Conservation (phyloP, 2,797 vertebrate species). For the Spinus olivaceus region DNA sequence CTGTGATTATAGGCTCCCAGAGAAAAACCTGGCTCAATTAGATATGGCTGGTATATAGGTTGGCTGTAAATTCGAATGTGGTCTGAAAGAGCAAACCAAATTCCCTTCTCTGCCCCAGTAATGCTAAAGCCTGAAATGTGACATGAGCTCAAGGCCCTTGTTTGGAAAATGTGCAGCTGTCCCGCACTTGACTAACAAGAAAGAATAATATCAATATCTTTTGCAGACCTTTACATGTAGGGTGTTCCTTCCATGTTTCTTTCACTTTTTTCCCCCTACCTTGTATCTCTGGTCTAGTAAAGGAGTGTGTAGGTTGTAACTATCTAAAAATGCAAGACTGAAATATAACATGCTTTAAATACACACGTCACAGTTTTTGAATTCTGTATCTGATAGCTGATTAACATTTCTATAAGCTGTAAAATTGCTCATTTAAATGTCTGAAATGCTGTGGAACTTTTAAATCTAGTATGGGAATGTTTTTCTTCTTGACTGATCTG, state of each 20-base stretch:
- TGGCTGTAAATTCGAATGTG: not conserved
- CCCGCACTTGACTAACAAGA: not conserved
- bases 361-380: not conserved
- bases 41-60: not conserved
- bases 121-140: not conserved
- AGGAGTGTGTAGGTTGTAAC: not conserved
- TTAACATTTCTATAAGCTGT: not conserved
- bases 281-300: not conserved
- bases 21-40: not conserved
- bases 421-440: not conserved
- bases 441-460: not conserved
- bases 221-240: not conserved
- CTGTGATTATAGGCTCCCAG: not conserved
- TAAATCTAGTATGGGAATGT: not conserved
- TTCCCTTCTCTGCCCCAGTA: not conserved
- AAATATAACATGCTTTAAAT: not conserved
- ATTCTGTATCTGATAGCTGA: not conserved
- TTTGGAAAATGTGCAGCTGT: not conserved
- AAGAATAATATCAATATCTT: not conserved
- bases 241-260: not conserved
- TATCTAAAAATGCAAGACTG: not conserved
- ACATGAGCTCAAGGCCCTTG: not conserved
- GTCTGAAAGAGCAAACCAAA: not conserved
- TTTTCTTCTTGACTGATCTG: not conserved
- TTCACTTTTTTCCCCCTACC: not conserved